Conservation (phyloP, 2,113 vertebrate genomes). For the Antigone vipio region DNA sequence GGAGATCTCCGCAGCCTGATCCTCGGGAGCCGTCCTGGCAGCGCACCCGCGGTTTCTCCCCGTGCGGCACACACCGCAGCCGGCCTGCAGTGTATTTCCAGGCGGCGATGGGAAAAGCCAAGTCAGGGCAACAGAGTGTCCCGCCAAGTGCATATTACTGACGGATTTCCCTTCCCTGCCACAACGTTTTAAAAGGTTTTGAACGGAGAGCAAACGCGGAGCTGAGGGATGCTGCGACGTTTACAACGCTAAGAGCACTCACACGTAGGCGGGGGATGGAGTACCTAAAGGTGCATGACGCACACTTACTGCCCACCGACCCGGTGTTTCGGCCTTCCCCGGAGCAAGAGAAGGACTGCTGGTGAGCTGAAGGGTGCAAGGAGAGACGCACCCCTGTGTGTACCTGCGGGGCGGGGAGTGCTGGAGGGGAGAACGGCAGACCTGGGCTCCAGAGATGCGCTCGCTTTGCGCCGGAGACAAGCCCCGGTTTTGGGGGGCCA, state of each 20-base stretch:
- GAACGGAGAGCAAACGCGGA: not conserved
- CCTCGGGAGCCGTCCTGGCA: not conserved
- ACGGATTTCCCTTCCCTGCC: not conserved
- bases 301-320: not conserved
- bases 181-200: not conserved
- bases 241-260: too few relatives aligned
- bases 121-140: not conserved
- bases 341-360: not conserved
- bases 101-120: not conserved
- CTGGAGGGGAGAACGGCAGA: not conserved
- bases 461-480: fast-evolving
- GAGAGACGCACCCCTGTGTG: fast-evolving
- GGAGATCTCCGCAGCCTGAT: not conserved
- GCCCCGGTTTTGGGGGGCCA: not conserved
- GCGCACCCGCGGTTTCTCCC: fast-evolving
- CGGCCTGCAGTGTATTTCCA: not conserved
- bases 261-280: fast-evolving
- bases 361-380: not conserved
- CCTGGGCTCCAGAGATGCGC: not conserved
- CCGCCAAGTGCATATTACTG: fast-evolving
- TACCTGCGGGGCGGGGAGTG: not conserved
- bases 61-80: fast-evolving
- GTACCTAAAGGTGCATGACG: fast-evolving
- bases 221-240: not conserved
- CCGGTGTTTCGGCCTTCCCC: not conserved